Percentiles rank a stretch among this genome's conserved stretches.
Evolutionary conservation across 92 coral and sea anemone species (phyloP).

Genomic region (Zoanthus solanderi): DNA sequence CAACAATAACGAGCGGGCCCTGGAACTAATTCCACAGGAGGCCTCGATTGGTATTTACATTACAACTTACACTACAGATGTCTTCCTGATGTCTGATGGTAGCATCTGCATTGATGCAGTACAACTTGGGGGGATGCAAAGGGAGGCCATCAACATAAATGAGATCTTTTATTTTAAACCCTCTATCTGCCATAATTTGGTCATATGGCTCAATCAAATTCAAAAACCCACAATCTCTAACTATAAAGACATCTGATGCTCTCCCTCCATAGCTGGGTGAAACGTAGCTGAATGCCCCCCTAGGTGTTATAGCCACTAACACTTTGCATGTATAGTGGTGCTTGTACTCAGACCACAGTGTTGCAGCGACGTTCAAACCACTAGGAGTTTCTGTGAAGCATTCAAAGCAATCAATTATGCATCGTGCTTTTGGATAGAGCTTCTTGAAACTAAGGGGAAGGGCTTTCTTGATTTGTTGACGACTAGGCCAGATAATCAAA

Average conservation of each 20-base stretch:
- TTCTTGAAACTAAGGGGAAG: constrained; percentile 37
- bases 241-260: constrained; percentile 18
- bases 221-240: constrained; percentile 64
- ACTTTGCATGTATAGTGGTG: no score
- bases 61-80: no score
- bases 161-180: constrained; percentile 74
- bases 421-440: constrained; percentile 63
- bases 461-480: neutral
- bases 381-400: constrained; percentile 27
- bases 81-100: constrained; percentile 64
- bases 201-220: constrained; percentile 70
- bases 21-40: no score
- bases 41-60: no score
- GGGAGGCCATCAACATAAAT: constrained; percentile 66
- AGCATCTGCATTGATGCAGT: constrained; percentile 75
- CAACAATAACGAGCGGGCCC: no score
- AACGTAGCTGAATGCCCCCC: constrained; percentile 11
- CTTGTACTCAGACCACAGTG: constrained; percentile 46
- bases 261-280: no score
- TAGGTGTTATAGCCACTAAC: no score
- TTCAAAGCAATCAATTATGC: constrained; percentile 70
- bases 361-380: constrained; percentile 69
- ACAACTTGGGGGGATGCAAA: constrained; percentile 71
- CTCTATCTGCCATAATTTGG: constrained; percentile 21
- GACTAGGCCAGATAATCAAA: no score